These are phyloP conservation scores for Abrostola tripartita DNA, from an alignment of 2,888 invertebrate genomes.

Conservation along the genomic window DNA sequence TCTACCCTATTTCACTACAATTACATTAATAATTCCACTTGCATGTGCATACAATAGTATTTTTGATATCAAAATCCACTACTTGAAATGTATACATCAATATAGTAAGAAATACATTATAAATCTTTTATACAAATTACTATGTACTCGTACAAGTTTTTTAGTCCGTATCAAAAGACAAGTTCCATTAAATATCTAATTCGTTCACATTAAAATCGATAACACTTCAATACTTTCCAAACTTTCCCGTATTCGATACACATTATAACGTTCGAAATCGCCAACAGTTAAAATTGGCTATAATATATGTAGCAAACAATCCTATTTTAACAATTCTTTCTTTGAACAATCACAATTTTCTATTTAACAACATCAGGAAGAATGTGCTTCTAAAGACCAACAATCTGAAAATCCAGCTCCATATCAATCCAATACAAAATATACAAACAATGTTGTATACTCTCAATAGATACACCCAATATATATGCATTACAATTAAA, in stretches of 20 bases:
- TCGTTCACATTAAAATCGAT: conserved; percentile 21
- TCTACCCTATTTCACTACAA: too few species aligned
- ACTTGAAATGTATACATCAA: not conserved
- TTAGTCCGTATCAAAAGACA: conserved; percentile 1
- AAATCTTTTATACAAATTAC: not conserved
- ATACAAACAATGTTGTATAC: not conserved
- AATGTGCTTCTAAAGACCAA: conserved; percentile 15
- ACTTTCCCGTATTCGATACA: not conserved
- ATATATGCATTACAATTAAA: conserved; percentile 11
- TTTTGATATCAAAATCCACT: too few species aligned
- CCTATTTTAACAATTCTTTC: not conserved
- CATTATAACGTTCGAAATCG: conserved; percentile 16
- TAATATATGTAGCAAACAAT: not conserved
- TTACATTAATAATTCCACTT: too few species aligned
- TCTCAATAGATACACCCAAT: conserved; percentile 5
- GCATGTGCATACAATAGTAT: too few species aligned
- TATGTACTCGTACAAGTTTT: not conserved
- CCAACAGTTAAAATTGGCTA: conserved; percentile 16
- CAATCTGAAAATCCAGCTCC: conserved; percentile 22
- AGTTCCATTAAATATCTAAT: conserved; percentile 13
- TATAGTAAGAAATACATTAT: not conserved
- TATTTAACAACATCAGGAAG: conserved; percentile 13
- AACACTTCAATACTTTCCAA: conserved; percentile 27
- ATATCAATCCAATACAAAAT: conserved; percentile 24
- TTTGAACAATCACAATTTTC: not conserved